Conservation (phyloP, 2,113 vertebrate genomes). For the Nycticryphes semicollaris region DNA sequence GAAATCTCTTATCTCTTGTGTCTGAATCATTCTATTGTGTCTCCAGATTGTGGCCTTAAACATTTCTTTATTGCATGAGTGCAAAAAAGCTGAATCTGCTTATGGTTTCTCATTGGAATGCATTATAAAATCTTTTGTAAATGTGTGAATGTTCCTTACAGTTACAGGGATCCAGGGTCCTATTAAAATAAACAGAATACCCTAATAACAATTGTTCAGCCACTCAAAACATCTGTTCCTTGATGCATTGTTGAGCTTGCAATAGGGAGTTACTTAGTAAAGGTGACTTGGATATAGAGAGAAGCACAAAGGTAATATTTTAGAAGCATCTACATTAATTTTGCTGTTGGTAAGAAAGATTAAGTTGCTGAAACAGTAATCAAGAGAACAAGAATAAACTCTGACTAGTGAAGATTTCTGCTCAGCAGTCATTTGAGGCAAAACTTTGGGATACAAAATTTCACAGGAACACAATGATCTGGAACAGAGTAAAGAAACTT, state of each 20-base stretch:
- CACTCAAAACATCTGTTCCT: conserved; percentile 32
- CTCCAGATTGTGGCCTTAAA: conserved; percentile 26
- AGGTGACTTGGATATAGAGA: conserved; percentile 12
- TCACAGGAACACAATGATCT: not conserved
- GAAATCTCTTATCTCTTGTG: not conserved
- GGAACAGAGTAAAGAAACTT: not conserved
- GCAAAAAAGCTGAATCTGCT: conserved; percentile 9
- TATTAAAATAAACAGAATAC: conserved; percentile 55
- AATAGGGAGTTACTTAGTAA: conserved; percentile 19
- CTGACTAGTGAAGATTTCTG: not conserved
- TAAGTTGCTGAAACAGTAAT: conserved; percentile 36
- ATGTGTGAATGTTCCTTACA: conserved; percentile 10
- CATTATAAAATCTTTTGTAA: conserved; percentile 33
- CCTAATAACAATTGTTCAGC: not conserved
- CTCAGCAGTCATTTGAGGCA: not conserved
- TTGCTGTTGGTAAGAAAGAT: not conserved
- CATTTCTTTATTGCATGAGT: not conserved
- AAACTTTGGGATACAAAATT: not conserved
- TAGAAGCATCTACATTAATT: not conserved
- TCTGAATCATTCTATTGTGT: not conserved
- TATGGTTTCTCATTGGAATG: conserved; percentile 6
- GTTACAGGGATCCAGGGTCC: conserved; percentile 21
- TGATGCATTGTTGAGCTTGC: not conserved
- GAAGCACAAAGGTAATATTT: not conserved
- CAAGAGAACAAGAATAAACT: not conserved